Evolutionary conservation across 1,140 invertebrate species (phyloP), one percentile per base, ranked within the genome.

Genomic region (Rhizoglyphus robini): DNA sequence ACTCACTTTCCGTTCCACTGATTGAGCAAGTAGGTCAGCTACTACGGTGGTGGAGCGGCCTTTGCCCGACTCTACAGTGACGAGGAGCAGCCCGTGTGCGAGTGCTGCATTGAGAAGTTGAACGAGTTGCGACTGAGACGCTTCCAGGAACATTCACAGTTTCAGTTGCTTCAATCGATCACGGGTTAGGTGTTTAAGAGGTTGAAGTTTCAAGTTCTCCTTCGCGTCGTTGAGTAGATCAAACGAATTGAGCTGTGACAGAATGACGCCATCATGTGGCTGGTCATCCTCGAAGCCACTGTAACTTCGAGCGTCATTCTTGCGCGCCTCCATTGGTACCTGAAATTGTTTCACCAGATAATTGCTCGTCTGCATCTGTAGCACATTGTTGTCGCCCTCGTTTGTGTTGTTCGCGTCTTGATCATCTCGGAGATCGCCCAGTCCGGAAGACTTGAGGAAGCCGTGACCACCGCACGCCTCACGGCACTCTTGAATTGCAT

Each of bases 311-410:
- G 18, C 25, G 2, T 5, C 11, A 34, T 58, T 58, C 2, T 23
- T 13, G 38, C 51, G 32, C 61, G 65, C 63, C 57, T 60, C 48
- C 27, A 62, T 27, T 63, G 57, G 63, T 41, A 66, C 65, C 30
- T 71, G 63, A 32, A 67, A 67, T 70, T 87, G 81, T 38, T 80
- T 80, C 32, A 92, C 72, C 47, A 93, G 77, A 86, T 87, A 90
- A 75, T 96, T 96, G 73, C 87, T 89, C 0, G 90, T 84, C 80
- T 97, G 94, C 74, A 96, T 93, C 11, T 91, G 82, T 4, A 97
- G 79, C 46, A 97, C 90, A 76, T 93, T 93, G 77, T 94, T 95
- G 75, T 97, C 93, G 4, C 93, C n/a, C 79, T 97, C 93, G 72
- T 95, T 96, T 0, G 92, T 96, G 69, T 86, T 86, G 69, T 88